Base-by-base conservation (phyloP, 2,113 vertebrate species). In the Corythoichthys haematopterus region DNA sequence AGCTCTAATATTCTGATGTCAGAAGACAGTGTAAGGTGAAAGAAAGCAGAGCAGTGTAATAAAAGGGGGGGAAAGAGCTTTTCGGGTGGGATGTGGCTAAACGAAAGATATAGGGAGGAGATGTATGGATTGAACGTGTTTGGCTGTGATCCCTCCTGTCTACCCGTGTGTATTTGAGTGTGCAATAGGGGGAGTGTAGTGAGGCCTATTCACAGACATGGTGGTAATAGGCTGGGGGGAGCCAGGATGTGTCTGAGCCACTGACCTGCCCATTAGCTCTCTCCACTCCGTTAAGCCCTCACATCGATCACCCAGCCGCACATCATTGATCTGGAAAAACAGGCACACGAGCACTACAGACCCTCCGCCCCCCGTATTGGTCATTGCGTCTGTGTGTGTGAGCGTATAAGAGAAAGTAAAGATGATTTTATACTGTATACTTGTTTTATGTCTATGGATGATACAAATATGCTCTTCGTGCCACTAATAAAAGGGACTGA, bases 321-420 rank as follows among this genome's bases (percentile, higher is more conserved):
- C 89, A 89, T 89, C 91, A 94, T 89, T 91, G 90, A 94, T 93
- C 92, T 86, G 88, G 91, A 91, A 93, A 93, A 95, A 86, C 88
- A 91, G 93, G 90, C 89, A 88, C 87, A 83, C 90, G 90, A 81
- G 73, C 84, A 87, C 84, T 85, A 89, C 92, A 80, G 87, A 80
- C 71, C 82, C 38, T 78, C 68, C 36, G 64, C 79, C 40, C 77
- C 76, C 48, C 67, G 51, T 77, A 66, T 71, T 53, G 48, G 16
- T 52, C 69, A 43, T 2, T 76, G 56, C 63, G 70, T 68, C 68
- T 48, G 63, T 55, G 28, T 5, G 57, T 55, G 55, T 37, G 68
- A 15, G 57, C 55, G 64, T 64, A 33, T 45, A 59, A 16, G 60
- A 4, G 43, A 28, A 45, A 52, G 58, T 52, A 68, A 37, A 28